phyloP scores from a whole-genome alignment of 2,113 vertebrate genomes.

The Vulpes lagopus region DNA sequence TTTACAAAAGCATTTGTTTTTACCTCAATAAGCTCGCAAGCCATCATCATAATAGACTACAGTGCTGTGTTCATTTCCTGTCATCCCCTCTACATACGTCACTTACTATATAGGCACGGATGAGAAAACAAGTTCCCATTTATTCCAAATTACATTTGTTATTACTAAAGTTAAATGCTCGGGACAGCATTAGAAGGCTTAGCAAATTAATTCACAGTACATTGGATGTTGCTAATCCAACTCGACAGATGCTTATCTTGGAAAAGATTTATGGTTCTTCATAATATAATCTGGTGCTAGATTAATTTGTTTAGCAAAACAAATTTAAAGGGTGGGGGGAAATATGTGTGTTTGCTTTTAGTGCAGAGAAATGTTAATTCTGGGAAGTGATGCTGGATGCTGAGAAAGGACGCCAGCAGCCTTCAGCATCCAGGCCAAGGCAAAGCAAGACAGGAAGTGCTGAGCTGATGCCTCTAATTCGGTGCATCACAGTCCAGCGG shows the following conservation, averaged over 20 bases:
- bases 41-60: background rate
- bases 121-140: constrained; percentile 77
- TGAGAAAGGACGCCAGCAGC: rapidly evolving
- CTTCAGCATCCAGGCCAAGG: background rate
- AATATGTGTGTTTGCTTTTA: constrained; percentile 53
- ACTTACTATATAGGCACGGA: constrained; percentile 67
- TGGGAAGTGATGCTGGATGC: background rate
- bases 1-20: background rate
- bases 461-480: rapidly evolving
- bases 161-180: constrained; percentile 74
- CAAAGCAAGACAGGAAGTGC: rapidly evolving
- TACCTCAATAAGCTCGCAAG: background rate
- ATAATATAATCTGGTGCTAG: constrained; percentile 80
- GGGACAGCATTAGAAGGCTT: constrained; percentile 63
- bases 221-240: constrained; percentile 67
- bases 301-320: constrained; percentile 82
- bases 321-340: constrained; percentile 45
- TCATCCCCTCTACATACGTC: constrained; percentile 23
- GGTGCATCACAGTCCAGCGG: rapidly evolving
- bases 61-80: background rate
- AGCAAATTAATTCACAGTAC: constrained; percentile 81
- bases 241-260: constrained; percentile 80
- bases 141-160: constrained; percentile 83
- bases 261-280: constrained; percentile 76
- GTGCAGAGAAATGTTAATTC: constrained; percentile 64